Percentiles rank a stretch among this genome's conserved stretches.
These are phyloP conservation scores for Mamestra brassicae DNA, from an alignment of 2,888 invertebrate genomes.

Conservation along the genomic window DNA sequence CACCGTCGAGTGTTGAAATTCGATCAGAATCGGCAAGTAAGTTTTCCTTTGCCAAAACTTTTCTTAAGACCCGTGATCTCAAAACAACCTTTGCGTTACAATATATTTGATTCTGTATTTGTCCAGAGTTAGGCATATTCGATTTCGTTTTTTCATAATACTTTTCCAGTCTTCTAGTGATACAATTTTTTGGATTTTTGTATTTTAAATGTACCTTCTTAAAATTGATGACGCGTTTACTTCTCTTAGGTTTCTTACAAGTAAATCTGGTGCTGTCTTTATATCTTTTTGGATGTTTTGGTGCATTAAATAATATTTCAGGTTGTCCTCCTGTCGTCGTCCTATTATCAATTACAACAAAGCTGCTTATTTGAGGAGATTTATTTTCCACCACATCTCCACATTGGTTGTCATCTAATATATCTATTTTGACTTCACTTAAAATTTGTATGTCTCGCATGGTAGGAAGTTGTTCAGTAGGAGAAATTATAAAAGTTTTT, in stretches of 20 bases:
- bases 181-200: slow-evolving; percentile 62
- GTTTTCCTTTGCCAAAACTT: slow-evolving; percentile 75
- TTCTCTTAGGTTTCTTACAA: slow-evolving; percentile 64
- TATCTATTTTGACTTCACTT: slow-evolving; percentile 59
- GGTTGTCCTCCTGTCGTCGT: slow-evolving; percentile 52
- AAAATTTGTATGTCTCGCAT: slow-evolving; percentile 35
- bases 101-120: slow-evolving; percentile 66
- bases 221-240: slow-evolving; percentile 62
- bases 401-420: slow-evolving; percentile 54
- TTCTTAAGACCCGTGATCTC: slow-evolving; percentile 72
- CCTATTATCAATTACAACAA: slow-evolving; percentile 47
- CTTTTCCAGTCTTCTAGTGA: slow-evolving; percentile 65
- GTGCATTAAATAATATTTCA: slow-evolving; percentile 66
- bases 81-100: slow-evolving; percentile 70
- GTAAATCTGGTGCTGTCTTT: slow-evolving; percentile 52
- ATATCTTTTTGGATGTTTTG: slow-evolving; percentile 52
- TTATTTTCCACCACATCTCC: slow-evolving; percentile 50
- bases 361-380: slow-evolving; percentile 43
- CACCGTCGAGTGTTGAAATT: slow-evolving; percentile 39
- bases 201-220: slow-evolving; percentile 74
- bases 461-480: slow-evolving; percentile 46
- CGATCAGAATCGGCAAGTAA: slow-evolving; percentile 65
- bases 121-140: slow-evolving; percentile 52
- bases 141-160: slow-evolving; percentile 67
- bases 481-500: slow-evolving; percentile 62